Base-by-base conservation (phyloP, 2,888 invertebrate species). In the Hyalella azteca region DNA sequence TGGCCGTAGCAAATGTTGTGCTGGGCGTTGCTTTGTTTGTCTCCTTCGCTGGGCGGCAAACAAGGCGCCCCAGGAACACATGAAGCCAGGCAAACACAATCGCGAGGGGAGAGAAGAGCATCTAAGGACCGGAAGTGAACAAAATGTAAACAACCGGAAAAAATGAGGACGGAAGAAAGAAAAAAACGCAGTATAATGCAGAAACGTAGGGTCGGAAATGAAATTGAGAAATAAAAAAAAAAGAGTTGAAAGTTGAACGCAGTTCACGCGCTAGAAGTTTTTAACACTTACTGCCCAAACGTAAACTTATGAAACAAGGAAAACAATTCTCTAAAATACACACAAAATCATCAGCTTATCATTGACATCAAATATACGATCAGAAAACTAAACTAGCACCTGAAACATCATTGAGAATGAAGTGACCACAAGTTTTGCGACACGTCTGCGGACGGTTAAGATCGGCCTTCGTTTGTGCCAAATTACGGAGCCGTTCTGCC, bases 11-110 rank as follows among this genome's bases (percentile, higher is more conserved):
- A 66, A 66, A 66, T 66, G 66, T 66, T 66, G 32, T 15, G 66
- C 66, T 66, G 66, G 66, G 66, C 66, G 66, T 66, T 29, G 66
- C 66, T 66, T 66, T 66, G 66, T 66, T 66, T 66, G 66, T 36
- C 66, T 66, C 66, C 66, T 66, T 66, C 19, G 36, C 36, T 66
- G 66, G 66, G 36, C 66, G 36, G 66, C 36, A 66, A 66, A 66
- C 66, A 66, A 39, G n/a, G 29, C 36, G n/a, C 36, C 66, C 1
- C 36, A 39, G 66, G 66, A 36, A 66, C n/a, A 36, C 32, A 66
- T 66, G 66, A 66, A 66, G 66, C 32, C 66, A 36, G 36, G 36
- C 66, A 66, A 66, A 66, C 66, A 66, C 19, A 32, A 36, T 32
- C 66, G 66, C 13, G 39, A 32, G 66, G 66, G 45, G 15, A 15